Evolutionary conservation across 2,797 vertebrate species (phyloP), one percentile per base, ranked within the genome.

Genomic region (Microchirus variegatus): DNA sequence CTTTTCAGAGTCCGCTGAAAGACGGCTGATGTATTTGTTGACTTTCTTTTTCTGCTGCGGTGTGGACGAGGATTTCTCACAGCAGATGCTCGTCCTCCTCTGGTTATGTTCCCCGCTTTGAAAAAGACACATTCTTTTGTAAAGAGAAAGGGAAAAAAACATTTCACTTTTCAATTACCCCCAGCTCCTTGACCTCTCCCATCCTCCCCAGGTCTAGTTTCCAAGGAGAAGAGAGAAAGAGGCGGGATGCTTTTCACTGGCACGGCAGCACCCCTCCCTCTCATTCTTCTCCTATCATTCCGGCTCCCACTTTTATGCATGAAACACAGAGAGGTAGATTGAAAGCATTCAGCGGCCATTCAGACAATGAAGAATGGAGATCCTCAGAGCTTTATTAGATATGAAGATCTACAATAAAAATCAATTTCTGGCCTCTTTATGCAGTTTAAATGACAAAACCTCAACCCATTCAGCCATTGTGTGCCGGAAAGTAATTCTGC

Each of bases 321-420:
- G 97, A 99, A 98, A 99, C 97, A 99, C 97, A 99, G 93, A 96
- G 96, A 95, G 93, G 94, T 94, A 96, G 96, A 99, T 97, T 98
- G 97, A 99, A 99, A 97, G 96, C 97, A 96, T 99, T 99, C 97
- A 96, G 93, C 88, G 93, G 94, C 95, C 95, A 96, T 98, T 99
- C 96, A 98, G 96, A 95, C 91, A 87, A 94, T 94, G 94, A 98
- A 99, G 96, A 99, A 99, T 97, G 94, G 95, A 95, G 95, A 96
- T 95, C 96, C 96, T 98, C 96, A 94, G 96, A 98, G 97, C 96
- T 98, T 99, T 99, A 99, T 99, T 99, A 99, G 96, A 99, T 99
- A 99, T 99, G 97, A 99, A 99, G 97, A 99, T 99, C 95, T 96
- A 98, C 97, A 99, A 98, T 99, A 97, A 99, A 99, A 99, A 99